A percentile compares a stretch with the other conserved stretches of the same genome.
Conservation (phyloP, 1,140 invertebrate genomes). For the Planococcus citri region DNA sequence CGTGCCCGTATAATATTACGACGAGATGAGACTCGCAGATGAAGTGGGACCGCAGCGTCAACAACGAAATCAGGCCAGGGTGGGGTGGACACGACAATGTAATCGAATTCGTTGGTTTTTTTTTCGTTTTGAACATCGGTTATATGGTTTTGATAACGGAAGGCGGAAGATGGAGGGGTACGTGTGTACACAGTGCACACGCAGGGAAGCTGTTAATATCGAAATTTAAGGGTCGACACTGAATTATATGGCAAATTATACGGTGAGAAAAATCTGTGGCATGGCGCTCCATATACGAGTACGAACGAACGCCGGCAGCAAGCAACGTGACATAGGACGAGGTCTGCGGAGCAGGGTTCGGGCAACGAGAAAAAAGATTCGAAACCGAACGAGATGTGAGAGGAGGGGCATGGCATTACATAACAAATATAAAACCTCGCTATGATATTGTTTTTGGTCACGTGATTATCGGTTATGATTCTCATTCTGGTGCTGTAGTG, state of each 20-base stretch:
- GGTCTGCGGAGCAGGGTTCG: no score
- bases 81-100: not conserved
- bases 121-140: not conserved
- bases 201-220: not conserved
- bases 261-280: not conserved
- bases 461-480: not conserved
- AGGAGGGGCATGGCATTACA: no score
- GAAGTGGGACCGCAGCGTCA: not conserved
- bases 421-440: no score
- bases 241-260: not conserved
- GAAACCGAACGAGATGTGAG: no score
- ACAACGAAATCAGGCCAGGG: no score
- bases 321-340: no score
- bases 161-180: no score
- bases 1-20: not conserved
- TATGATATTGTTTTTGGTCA: not conserved
- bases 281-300: not conserved
- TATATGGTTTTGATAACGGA: no score
- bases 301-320: no score
- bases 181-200: not conserved
- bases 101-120: slow-evolving; percentile 7
- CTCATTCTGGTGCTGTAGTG: not conserved
- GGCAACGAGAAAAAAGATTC: no score
- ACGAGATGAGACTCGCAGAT: not conserved
- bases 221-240: not conserved